Evolutionary conservation across 2,888 invertebrate species (phyloP).

Genomic region (Cinara cedri): DNA sequence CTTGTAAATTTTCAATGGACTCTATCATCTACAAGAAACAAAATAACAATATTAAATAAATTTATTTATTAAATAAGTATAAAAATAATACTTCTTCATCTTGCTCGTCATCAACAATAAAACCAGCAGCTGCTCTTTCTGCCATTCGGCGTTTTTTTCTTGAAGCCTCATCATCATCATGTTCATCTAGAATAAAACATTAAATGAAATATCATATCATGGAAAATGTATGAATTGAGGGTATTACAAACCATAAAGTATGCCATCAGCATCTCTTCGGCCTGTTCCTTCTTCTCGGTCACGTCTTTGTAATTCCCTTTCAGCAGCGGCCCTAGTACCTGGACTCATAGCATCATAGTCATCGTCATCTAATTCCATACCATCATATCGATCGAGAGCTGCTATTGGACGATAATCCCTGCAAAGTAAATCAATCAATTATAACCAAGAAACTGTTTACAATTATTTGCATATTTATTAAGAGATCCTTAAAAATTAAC

Average conservation of each 20-base stretch:
- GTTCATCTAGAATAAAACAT: conserved; percentile 69
- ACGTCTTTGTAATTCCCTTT: conserved; percentile 81
- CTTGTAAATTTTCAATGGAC: conserved; percentile 97
- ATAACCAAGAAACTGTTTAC: not conserved
- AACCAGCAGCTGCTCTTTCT: conserved; percentile 85
- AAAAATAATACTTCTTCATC: conserved; percentile 70
- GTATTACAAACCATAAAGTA: conserved; percentile 77
- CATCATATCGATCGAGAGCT: conserved; percentile 91
- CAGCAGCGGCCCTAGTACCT: conserved; percentile 87
- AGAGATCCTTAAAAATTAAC: too few species aligned
- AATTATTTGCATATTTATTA: too few species aligned
- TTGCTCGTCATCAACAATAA: conserved; percentile 76
- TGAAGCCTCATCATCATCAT: conserved; percentile 77
- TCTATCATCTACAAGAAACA: conserved; percentile 75
- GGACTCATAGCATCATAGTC: conserved; percentile 88
- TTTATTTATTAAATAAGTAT: too few species aligned
- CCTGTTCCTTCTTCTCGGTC: conserved; percentile 81
- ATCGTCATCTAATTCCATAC: conserved; percentile 76
- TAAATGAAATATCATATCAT: conserved; percentile 15
- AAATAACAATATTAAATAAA: conserved; percentile 16
- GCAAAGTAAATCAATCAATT: conserved; percentile 58
- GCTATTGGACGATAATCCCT: conserved; percentile 98
- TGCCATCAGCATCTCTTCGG: conserved; percentile 79
- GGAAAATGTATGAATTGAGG: not conserved
- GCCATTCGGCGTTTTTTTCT: conserved; percentile 76